Evolutionary conservation across 2,113 vertebrate species (phyloP).

Genomic region (Tychaedon coryphoeus): DNA sequence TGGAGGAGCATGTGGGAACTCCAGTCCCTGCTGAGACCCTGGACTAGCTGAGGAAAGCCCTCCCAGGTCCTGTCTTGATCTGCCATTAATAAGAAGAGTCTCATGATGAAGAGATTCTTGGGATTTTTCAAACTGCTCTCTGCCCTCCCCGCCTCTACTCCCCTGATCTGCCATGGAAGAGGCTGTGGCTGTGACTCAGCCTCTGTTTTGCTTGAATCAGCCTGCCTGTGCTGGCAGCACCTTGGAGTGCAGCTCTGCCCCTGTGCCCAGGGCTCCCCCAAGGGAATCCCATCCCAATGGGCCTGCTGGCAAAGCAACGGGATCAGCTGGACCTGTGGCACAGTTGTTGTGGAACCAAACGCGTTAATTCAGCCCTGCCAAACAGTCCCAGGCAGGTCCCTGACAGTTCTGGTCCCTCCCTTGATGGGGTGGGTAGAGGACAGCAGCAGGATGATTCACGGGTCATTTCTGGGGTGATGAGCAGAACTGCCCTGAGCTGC

Average conservation of each 20-base stretch:
- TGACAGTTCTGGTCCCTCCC: neutral
- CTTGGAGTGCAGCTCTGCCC: neutral
- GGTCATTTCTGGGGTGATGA: neutral
- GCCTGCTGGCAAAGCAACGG: neutral
- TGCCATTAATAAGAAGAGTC: neutral
- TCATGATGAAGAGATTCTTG: neutral
- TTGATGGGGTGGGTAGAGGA: rapidly evolving
- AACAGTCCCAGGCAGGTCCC: neutral
- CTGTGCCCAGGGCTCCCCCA: neutral
- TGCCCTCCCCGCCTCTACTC: neutral
- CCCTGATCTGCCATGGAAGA: neutral
- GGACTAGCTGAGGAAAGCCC: neutral
- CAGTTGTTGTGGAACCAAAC: neutral
- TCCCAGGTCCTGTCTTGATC: neutral
- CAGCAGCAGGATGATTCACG: neutral
- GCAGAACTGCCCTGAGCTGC: neutral
- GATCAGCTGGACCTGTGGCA: neutral
- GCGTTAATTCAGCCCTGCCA: neutral
- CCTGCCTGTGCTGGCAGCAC: rapidly evolving
- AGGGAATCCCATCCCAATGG: rapidly evolving
- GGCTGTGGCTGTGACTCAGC: neutral
- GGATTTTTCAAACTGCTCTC: neutral
- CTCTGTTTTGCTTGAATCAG: neutral
- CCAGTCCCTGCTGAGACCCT: neutral
- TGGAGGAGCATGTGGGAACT: neutral